These are phyloP conservation scores for Trissolcus brochymenae DNA, from an alignment of 2,888 invertebrate genomes.

Conservation along the genomic window DNA sequence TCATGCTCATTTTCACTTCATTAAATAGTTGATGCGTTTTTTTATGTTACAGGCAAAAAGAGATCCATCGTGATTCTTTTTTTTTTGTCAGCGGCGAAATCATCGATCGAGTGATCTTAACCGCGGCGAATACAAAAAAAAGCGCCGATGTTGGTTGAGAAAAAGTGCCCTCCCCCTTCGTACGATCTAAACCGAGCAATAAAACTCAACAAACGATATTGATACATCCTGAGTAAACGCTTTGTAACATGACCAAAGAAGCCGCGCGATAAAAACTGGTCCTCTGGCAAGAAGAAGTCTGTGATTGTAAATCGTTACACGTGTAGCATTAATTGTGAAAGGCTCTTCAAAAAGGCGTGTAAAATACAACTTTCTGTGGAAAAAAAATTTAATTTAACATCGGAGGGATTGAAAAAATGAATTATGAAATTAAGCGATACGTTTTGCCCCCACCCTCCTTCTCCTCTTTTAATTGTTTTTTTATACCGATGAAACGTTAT, in stretches of 20 bases:
- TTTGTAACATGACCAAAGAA: slow-evolving; percentile 33
- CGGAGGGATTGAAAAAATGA: slow-evolving; percentile 20
- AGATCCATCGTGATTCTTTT: too few relatives aligned
- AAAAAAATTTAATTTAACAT: neutral
- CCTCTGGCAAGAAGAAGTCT: slow-evolving; percentile 22
- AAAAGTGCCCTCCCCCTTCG: too few relatives aligned
- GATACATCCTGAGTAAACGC: slow-evolving; percentile 19
- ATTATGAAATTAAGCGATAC: slow-evolving; percentile 11
- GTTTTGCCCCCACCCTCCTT: neutral
- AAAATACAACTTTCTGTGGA: too few relatives aligned
- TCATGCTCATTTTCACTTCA: too few relatives aligned
- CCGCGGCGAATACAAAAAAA: too few relatives aligned
- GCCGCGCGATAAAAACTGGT: slow-evolving; percentile 36
- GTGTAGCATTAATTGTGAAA: slow-evolving; percentile 42
- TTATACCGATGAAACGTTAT: slow-evolving; percentile 5
- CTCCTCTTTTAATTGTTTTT: neutral
- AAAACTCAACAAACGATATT: slow-evolving; percentile 27
- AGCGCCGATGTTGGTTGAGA: too few relatives aligned
- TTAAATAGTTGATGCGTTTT: too few relatives aligned
- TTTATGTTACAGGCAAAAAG: too few relatives aligned
- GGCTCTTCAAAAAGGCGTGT: slow-evolving; percentile 12
- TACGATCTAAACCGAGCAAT: neutral
- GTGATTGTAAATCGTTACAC: slow-evolving; percentile 37
- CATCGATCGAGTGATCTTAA: too few relatives aligned
- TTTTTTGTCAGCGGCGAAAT: too few relatives aligned